Base-by-base conservation (phyloP, 1,140 invertebrate species). In the Portunus trituberculatus region DNA sequence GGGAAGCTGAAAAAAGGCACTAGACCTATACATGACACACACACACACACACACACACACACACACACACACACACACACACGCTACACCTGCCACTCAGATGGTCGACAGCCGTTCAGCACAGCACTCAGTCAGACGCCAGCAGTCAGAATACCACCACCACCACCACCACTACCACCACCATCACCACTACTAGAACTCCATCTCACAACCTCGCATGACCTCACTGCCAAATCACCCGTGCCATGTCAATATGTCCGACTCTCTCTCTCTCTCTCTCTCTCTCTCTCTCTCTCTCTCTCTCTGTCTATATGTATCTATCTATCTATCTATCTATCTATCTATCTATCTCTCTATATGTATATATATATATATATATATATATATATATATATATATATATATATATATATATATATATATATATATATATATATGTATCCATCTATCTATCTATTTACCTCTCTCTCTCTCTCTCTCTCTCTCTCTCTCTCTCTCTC, bases 401-500 rank as follows among this genome's bases (percentile, higher is more conserved):
- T 90, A 4, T 90, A 12, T 90, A 4, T 90, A 12, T 90, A 4
- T 90, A 12, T 90, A 4, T 90, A 12, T 90, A 4, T 90, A 12
- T 90, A 4, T 90, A 12, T 90, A 4, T 90, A 12, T 90, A 4
- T 90, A 12, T 90, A 4, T 90, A 12, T 90, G 12, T 52, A 14
- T 91, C 45, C 31, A 20, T 91, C 88, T 89, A 14, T 89, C 31
- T 39, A 10, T 46, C 39, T 89, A 12, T 89, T 3, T 89, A 14
- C 32, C 25, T 88, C 86, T 16, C 86, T 16, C 86, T 16, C 3
- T 16, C 86, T 88, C 86, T 89, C 88, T 89, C 46, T 92, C 88
- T 89, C 88, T 89, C 88, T 89, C 88, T 89, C 88, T 89, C 88
- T 89, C 88, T 76, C 46, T 67, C 31, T 89, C 88, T 89, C 88